Conservation (phyloP, 2,113 vertebrate species). For the Pomatostomus ruficeps region DNA sequence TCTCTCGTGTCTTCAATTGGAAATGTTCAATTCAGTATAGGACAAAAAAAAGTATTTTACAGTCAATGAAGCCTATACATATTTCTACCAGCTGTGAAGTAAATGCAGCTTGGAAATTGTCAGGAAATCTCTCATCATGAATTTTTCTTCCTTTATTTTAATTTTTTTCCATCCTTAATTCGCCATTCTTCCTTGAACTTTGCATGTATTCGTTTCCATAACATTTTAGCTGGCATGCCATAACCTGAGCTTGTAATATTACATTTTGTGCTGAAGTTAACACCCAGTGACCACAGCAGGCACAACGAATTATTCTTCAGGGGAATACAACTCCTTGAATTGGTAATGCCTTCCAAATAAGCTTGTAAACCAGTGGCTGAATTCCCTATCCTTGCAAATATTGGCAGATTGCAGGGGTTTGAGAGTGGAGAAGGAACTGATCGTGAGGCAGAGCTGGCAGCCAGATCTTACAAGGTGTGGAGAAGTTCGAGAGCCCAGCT, state of each 20-base stretch:
- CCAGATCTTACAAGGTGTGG: background rate
- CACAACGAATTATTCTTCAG: background rate
- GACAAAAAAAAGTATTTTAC: background rate
- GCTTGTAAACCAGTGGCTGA: background rate
- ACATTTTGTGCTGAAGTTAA: background rate
- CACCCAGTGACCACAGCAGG: background rate
- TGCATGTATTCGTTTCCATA: background rate
- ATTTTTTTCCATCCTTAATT: background rate
- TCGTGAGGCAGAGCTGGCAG: background rate
- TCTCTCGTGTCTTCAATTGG: background rate
- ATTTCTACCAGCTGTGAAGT: conserved; percentile 17
- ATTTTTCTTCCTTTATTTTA: background rate
- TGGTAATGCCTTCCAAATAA: background rate
- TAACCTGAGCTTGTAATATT: background rate
- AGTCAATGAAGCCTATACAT: background rate
- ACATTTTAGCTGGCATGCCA: background rate
- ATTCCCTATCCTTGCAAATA: background rate
- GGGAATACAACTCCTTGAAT: background rate
- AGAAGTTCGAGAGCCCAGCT: background rate
- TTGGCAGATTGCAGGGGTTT: background rate
- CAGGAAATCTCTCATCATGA: background rate
- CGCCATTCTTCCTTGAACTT: background rate
- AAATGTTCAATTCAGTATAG: background rate
- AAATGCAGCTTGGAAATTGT: background rate
- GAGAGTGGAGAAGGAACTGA: background rate